Base-by-base conservation (phyloP, 2,888 invertebrate species). In the Augochlorella aurata region DNA sequence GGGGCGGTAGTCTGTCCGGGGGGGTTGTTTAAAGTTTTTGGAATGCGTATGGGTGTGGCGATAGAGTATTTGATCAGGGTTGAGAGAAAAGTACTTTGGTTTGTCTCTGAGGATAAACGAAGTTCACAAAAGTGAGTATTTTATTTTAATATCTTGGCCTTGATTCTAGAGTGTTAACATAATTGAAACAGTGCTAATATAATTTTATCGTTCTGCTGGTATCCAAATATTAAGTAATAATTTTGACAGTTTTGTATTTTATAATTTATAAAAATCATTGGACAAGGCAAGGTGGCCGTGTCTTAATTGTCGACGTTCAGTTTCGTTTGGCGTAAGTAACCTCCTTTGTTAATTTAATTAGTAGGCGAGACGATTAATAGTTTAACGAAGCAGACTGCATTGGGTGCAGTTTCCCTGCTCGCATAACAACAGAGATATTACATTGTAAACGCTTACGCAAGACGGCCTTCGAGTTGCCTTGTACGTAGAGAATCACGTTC, bases 351-450 rank as follows among this genome's bases (percentile, higher is more conserved):
- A 29, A 9, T 16, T 38, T 9, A 24, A 38, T 63, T 2, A 63
- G 29, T 38, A 38, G 29, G 63, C 63, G 4, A 63, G 38, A 18
- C 18, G 63, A 63, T 61, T 24, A 61, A 61, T 24, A 18, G 61
- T 16, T 29, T 61, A 63, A 63, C n/a, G 63, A 44, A 63, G n/a
- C n/a, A n/a, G 44, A 63, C 44, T 63, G 63, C 29, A 63, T 0
- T 63, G 63, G 38, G 38, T 63, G 63, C 63, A 63, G 38, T 63
- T 63, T 63, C 38, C 63, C 63, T 63, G 63, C 38, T 63, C 63
- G 38, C 38, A 63, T 63, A 38, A 63, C 63, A 38, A 29, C 38
- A 63, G 18, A 63, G 63, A 38, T 63, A 24, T 18, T 24, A 29
- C 63, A 44, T 63, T 38, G 38, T 63, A 38, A 38, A 63, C n/a